Evolutionary conservation across 2,113 vertebrate genomes (phyloP).

Genomic region (Myotis davidii): DNA sequence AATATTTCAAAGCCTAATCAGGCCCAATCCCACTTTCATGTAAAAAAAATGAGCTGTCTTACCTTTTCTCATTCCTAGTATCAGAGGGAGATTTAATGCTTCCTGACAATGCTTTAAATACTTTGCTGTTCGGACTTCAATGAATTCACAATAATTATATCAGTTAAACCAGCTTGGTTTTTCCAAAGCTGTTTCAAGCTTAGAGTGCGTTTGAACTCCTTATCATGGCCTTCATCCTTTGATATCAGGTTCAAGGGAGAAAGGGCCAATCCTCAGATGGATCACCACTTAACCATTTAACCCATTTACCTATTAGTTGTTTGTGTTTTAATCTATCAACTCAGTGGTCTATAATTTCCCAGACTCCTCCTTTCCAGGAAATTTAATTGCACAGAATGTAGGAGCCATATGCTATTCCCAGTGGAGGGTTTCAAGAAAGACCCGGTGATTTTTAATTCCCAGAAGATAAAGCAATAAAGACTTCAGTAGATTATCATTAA

Average conservation of each 20-base stretch:
- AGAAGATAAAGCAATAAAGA: slow-evolving; percentile 65
- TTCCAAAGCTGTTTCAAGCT: slow-evolving; percentile 69
- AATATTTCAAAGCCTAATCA: slow-evolving; percentile 81
- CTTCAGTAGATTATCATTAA: slow-evolving; percentile 60
- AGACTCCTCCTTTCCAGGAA: slow-evolving; percentile 44
- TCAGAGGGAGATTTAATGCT: slow-evolving; percentile 74
- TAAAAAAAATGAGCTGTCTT: slow-evolving; percentile 78
- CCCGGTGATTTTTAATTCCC: slow-evolving; percentile 57
- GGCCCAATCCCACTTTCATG: slow-evolving; percentile 67
- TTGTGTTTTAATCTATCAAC: slow-evolving; percentile 34
- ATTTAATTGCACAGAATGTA: slow-evolving; percentile 57
- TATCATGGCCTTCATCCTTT: slow-evolving; percentile 55
- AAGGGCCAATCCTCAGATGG: slow-evolving; percentile 32
- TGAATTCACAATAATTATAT: slow-evolving; percentile 78
- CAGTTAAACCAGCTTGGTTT: slow-evolving; percentile 72
- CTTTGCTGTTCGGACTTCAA: slow-evolving; percentile 76
- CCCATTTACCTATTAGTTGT: slow-evolving; percentile 39
- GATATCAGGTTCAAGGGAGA: slow-evolving; percentile 53
- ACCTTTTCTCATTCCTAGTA: slow-evolving; percentile 65
- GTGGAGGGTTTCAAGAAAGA: slow-evolving; percentile 38
- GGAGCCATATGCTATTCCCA: slow-evolving; percentile 27
- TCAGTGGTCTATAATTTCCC: not conserved
- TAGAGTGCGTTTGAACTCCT: slow-evolving; percentile 55
- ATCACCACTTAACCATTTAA: slow-evolving; percentile 59
- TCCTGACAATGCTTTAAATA: slow-evolving; percentile 79